Evolutionary conservation across 2,888 invertebrate species (phyloP), one percentile per base, ranked within the genome.

Genomic region (Cosmorhoe ocellata): DNA sequence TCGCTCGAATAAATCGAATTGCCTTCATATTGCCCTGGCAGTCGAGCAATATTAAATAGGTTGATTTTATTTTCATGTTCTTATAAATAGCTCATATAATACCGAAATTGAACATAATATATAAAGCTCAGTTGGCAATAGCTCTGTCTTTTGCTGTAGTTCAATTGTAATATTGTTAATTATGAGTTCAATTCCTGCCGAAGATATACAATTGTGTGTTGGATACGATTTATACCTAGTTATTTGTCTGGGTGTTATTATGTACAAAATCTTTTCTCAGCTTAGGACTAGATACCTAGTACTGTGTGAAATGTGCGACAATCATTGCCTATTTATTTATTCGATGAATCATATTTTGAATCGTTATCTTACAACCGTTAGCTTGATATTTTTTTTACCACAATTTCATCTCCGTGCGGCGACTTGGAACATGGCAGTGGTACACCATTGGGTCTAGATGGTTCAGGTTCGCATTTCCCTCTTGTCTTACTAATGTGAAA

Each of bases 401-500:
- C 80, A 45, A 78, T 63, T 57, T 84, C 84, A 42, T 84, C 83
- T 9, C 69, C 69, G 48, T 78, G 81, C 2, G 74, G 64, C 9
- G 69, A 76, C 76, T 91, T 79, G 0, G 78, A 66, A 73, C 91
- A 81, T 64, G 90, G 73, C 64, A 76, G 61, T 12, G 90, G 75
- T 1, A 84, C 64, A 62, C 88, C 90, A 33, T 88, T 87, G 0
- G 84, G 76, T 47, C 88, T 76, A 9, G 69, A 57, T 0, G 79
- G 74, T 39, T 85, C 89, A 11, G 72, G 71, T 7, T 83, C 83
- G 54, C 85, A 91, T 80, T 93, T 94, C 61, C 93, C 91, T 56
- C 95, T 92, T 59, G 94, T 93, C 82, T 96, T 95, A 86, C 96
- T 96, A 72, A 96, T 95, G 84, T 96, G 96, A 78, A 96, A 96